Base-by-base conservation (phyloP, 1,140 invertebrate genomes). In the Drosophila nannoptera region DNA sequence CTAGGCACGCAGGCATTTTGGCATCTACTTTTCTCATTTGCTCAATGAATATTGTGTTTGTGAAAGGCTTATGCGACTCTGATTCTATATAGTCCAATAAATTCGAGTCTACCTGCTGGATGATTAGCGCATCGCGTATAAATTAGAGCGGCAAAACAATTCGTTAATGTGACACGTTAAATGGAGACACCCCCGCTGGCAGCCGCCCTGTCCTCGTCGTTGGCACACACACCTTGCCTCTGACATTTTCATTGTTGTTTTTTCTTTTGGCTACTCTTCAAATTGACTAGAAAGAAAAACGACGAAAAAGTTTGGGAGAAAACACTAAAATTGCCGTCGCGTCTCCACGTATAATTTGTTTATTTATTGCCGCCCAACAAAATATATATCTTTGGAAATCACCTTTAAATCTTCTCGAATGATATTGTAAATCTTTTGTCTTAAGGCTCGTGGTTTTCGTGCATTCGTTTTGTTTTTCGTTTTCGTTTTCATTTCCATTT, bases 351-450 rank as follows among this genome's bases (percentile, higher is more conserved):
- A 73, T 64, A 73, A 86, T 77, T 81, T 86, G 74, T 87, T 88
- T 88, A 81, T 88, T 88, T 87, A 88, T 88, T 77, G 77, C 78
- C 58, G 72, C 77, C 71, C 75, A 87, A 73, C 83, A 87, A 72
- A 81, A 82, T 82, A 87, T 88, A 87, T 88, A 88, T 87, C 80
- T 87, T 86, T 82, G 77, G 75, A 82, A 87, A 87, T 81, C 73
- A 73, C 71, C 80, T 82, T 74, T 88, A 88, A 88, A 88, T 88
- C 82, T 88, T 88, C 71, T 74, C 50, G 67, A 78, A 78, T 80
- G 77, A 76, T 87, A 87, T 82, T 88, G 82, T 88, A 88, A 88
- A 88, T 88, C 87, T 88, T 87, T 75, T 88, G 69, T 70, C 72
- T 86, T 82, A 77, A 66, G 55, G 53, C 77, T 64, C 73, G 87